Evolutionary conservation across 2,888 invertebrate species (phyloP).

Genomic region (Linnaemya tessellans): DNA sequence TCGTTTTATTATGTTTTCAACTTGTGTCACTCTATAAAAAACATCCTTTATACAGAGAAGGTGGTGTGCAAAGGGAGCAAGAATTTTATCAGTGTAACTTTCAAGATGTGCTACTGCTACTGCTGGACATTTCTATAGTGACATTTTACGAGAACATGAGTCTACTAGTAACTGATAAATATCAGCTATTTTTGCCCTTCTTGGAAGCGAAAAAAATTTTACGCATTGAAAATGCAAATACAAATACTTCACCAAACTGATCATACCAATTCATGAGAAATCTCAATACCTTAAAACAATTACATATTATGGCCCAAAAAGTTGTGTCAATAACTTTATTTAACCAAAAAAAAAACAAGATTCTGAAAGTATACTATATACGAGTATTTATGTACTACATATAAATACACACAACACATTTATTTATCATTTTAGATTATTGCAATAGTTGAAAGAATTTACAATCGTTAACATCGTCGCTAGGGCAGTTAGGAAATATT

Average conservation of each 20-base stretch:
- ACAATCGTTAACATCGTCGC: constrained; percentile 4
- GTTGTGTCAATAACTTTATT: neutral
- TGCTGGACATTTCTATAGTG: too few species aligned
- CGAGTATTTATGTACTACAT: neutral
- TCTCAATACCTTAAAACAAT: constrained; percentile 1
- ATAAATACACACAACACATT: constrained; percentile 54
- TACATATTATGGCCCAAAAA: constrained; percentile 14
- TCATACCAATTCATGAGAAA: neutral
- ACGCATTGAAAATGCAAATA: neutral
- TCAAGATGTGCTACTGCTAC: too few species aligned
- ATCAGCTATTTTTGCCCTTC: too few species aligned
- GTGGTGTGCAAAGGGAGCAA: too few species aligned
- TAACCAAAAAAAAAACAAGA: neutral
- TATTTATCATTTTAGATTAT: constrained; percentile 60
- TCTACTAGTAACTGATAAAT: too few species aligned
- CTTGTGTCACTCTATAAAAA: too few species aligned
- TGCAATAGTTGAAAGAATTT: constrained; percentile 54
- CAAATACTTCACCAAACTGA: constrained; percentile 1
- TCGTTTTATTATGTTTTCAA: too few species aligned
- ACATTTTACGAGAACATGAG: too few species aligned
- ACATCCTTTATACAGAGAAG: too few species aligned
- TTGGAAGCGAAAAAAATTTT: neutral
- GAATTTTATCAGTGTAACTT: too few species aligned
- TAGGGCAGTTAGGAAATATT: constrained; percentile 26
- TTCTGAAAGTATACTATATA: neutral